phyloP scores from a whole-genome alignment of 2,113 vertebrate species.

The human region GRCh38 chr3:8536001-8536500 shows the following conservation, averaged over 20 bases:
- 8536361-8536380: not conserved
- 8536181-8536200: not conserved
- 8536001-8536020: not conserved
- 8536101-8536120: not conserved
- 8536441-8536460: not conserved
- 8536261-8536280: not conserved
- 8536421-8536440: not conserved
- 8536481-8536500: not conserved
- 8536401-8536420: not conserved
- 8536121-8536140: not conserved
- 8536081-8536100: rapidly evolving
- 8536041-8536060: not conserved
- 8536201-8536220: not conserved
- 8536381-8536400: not conserved
- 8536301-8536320: not conserved
- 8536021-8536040: not conserved
- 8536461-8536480: not conserved
- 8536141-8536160: no score
- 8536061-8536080: no score
- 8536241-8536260: not conserved
- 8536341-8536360: not conserved
- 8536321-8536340: not conserved
- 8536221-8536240: not conserved
- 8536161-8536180: not conserved
- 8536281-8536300: not conserved